Percentiles rank a stretch among this genome's conserved stretches.
phyloP scores from a whole-genome alignment of 2,113 vertebrate species.

The Mustelus asterias region DNA sequence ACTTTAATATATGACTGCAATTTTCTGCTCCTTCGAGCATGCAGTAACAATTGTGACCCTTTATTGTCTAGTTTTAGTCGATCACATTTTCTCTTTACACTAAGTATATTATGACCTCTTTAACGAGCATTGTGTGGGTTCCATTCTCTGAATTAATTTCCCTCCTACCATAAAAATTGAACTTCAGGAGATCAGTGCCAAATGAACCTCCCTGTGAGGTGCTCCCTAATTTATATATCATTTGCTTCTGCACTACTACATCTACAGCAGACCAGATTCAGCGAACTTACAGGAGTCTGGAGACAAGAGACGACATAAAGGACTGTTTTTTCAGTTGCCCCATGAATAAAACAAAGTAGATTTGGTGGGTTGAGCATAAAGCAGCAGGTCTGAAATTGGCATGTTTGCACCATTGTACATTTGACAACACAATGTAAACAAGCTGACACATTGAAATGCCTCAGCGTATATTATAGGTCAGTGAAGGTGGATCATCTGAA shows the following conservation, averaged over 20 bases:
- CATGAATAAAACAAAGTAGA: background rate
- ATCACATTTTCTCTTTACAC: background rate
- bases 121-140: background rate
- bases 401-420: background rate
- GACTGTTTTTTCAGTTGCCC: background rate
- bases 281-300: background rate
- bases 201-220: background rate
- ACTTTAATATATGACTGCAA: background rate
- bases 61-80: background rate
- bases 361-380: background rate
- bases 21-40: background rate
- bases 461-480: background rate
- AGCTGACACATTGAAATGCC: background rate
- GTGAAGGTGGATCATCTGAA: background rate
- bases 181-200: background rate
- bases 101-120: background rate
- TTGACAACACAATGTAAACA: background rate
- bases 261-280: background rate
- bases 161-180: background rate
- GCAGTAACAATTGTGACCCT: background rate
- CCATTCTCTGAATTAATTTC: background rate
- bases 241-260: background rate
- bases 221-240: background rate
- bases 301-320: background rate
- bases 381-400: background rate